phyloP scores from a whole-genome alignment of 2,113 vertebrate genomes.

The Ceyx melanurus region DNA sequence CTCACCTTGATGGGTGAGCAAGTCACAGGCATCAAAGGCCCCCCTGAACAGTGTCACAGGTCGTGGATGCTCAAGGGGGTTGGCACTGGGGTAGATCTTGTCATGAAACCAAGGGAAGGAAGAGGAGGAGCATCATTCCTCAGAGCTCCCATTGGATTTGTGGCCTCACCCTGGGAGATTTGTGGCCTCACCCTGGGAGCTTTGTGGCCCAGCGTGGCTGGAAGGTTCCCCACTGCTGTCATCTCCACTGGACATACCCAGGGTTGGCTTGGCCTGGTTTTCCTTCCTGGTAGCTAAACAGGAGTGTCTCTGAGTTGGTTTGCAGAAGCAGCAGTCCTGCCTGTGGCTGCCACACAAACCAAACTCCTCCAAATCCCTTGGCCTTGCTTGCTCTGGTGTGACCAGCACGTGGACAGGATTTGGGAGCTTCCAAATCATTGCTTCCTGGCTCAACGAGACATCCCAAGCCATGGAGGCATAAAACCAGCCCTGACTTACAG shows the following conservation, averaged over 20 bases:
- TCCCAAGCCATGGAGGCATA: fast-evolving
- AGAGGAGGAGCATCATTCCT: background rate
- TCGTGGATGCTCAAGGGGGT: background rate
- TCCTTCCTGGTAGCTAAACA: background rate
- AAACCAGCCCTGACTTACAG: background rate
- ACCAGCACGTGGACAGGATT: background rate
- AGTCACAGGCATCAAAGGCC: background rate
- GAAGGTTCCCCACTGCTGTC: background rate
- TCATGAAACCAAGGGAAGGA: background rate
- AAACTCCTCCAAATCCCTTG: background rate
- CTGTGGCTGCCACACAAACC: background rate
- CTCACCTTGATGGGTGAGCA: background rate
- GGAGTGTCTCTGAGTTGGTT: background rate
- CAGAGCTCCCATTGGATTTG: background rate
- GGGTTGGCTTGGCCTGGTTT: background rate
- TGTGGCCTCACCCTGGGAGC: background rate
- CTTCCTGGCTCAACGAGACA: background rate
- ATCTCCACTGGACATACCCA: background rate
- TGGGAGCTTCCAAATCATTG: background rate
- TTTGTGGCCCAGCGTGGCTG: background rate
- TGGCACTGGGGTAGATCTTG: background rate
- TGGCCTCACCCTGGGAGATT: background rate
- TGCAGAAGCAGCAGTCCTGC: background rate
- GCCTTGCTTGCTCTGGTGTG: background rate
- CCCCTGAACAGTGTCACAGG: background rate